These are phyloP conservation scores for Chrysina gloriosa DNA, from an alignment of 2,888 invertebrate species.

Conservation along the genomic window DNA sequence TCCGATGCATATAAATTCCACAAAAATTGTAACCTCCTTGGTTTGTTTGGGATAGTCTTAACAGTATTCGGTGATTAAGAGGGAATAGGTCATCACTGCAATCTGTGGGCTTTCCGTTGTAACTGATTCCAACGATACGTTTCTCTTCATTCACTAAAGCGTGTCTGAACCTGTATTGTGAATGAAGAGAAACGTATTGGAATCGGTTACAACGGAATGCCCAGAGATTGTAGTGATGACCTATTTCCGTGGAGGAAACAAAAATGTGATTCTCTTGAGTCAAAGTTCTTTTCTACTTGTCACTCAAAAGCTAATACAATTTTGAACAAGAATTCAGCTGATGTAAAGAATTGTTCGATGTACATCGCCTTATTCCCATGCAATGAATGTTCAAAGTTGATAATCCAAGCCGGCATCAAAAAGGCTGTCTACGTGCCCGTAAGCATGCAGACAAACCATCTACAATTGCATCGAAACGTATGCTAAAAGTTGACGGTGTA, in stretches of 20 bases:
- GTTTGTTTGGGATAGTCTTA: too few species aligned
- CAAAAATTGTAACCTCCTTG: too few species aligned
- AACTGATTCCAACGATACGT: too few species aligned
- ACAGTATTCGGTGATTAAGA: too few species aligned
- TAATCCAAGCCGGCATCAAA: constrained; percentile 92
- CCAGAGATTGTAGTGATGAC: constrained; percentile 88
- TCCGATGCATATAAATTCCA: too few species aligned
- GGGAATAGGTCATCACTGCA: too few species aligned
- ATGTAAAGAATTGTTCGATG: constrained; percentile 82
- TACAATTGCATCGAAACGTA: constrained; percentile 81
- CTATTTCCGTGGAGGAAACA: constrained; percentile 89
- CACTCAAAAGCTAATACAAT: constrained; percentile 99
- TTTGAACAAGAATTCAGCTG: constrained; percentile 85
- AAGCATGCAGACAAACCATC: constrained; percentile 77
- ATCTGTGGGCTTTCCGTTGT: too few species aligned
- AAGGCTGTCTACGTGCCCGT: constrained; percentile 83
- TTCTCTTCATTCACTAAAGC: too few species aligned
- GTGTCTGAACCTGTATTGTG: constrained; percentile 96
- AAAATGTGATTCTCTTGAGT: constrained; percentile 71
- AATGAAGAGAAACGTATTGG: constrained; percentile 88
- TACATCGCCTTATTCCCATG: constrained; percentile 96
- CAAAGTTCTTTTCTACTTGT: constrained; percentile 93
- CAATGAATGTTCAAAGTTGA: constrained; percentile 97
- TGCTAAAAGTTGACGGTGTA: constrained; percentile 85
- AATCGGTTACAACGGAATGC: constrained; percentile 98